These are phyloP conservation scores for Pempheris klunzingeri DNA, from an alignment of 2,797 vertebrate species.

Conservation along the genomic window DNA sequence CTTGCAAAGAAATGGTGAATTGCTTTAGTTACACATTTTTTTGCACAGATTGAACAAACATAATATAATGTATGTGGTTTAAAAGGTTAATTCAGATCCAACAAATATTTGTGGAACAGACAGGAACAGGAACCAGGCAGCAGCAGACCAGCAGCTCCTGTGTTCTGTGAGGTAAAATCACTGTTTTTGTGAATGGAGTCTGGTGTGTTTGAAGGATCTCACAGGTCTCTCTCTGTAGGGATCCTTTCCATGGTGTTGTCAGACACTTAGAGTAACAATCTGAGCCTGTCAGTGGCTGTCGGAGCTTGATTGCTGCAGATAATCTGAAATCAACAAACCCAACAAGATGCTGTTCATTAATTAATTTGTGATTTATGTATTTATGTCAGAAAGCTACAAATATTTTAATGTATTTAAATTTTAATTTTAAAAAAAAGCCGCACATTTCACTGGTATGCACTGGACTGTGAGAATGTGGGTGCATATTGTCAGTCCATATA, in stretches of 20 bases:
- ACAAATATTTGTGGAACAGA: no score
- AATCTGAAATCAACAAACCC: background rate
- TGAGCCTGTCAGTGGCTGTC: no score
- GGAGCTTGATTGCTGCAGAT: conserved; percentile 6
- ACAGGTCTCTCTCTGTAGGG: no score
- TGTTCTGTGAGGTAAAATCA: no score
- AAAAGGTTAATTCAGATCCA: no score
- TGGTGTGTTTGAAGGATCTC: no score
- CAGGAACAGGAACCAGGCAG: no score
- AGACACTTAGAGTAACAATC: conserved; percentile 10
- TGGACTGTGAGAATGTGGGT: conserved; percentile 31
- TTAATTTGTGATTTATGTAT: conserved; percentile 11
- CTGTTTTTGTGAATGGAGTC: no score
- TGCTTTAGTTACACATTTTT: background rate
- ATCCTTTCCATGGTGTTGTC: no score
- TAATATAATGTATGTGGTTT: background rate
- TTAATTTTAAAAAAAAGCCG: conserved; percentile 21
- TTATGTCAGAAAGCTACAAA: conserved; percentile 16
- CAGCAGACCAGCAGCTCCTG: no score
- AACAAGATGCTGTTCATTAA: background rate
- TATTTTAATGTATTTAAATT: background rate
- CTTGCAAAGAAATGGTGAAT: background rate
- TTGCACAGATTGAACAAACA: background rate
- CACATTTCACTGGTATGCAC: background rate
- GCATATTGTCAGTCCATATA: conserved; percentile 53